Evolutionary conservation across 2,113 vertebrate genomes (phyloP).

Genomic region (Corynorhinus townsendii): DNA sequence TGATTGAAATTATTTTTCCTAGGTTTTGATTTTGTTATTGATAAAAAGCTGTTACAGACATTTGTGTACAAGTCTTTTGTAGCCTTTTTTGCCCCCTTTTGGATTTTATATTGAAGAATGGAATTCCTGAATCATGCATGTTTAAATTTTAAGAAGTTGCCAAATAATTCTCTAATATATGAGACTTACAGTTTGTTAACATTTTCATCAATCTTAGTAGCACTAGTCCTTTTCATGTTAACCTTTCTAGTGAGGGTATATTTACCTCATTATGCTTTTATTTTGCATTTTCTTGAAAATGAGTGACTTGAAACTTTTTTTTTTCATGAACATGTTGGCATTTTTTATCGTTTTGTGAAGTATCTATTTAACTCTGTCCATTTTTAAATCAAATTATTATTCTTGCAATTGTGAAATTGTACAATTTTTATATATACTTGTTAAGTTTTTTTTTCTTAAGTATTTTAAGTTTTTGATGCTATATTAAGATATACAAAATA

Average conservation of each 20-base stretch:
- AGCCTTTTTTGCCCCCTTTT: not conserved
- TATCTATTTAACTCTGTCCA: not conserved
- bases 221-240: not conserved
- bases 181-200: not conserved
- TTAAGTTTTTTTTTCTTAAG: not conserved
- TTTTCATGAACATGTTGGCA: not conserved
- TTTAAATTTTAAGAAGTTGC: not conserved
- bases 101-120: not conserved
- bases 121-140: not conserved
- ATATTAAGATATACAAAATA: not conserved
- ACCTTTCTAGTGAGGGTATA: not conserved
- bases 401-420: not conserved
- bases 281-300: not conserved
- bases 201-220: not conserved
- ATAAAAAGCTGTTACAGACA: not conserved
- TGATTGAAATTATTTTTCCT: not conserved
- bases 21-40: not conserved
- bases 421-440: not conserved
- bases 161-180: not conserved
- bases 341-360: not conserved
- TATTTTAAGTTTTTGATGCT: not conserved
- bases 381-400: not conserved
- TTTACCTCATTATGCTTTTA: not conserved
- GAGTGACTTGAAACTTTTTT: not conserved
- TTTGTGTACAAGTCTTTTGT: not conserved